Percentiles rank a stretch among this genome's conserved stretches.
phyloP scores from a whole-genome alignment of 2,113 vertebrate species.

The Aegotheles bennettii region DNA sequence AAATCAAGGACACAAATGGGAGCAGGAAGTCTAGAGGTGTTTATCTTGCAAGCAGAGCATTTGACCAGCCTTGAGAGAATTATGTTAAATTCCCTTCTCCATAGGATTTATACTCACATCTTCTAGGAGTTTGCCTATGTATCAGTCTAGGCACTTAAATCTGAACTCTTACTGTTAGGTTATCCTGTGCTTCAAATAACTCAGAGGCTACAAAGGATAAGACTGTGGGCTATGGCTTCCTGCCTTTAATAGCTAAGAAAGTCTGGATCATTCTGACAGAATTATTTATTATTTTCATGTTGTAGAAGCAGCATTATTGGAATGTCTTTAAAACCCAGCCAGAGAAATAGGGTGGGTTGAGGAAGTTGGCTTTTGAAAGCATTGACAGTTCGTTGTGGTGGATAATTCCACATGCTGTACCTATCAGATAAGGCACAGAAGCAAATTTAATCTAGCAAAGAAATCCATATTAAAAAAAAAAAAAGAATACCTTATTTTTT shows the following conservation, averaged over 20 bases:
- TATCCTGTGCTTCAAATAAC: background rate
- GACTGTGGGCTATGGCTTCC: background rate
- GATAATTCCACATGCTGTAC: background rate
- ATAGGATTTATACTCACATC: background rate
- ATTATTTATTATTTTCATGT: background rate
- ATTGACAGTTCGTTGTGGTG: background rate
- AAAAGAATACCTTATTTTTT: slow-evolving; percentile 69
- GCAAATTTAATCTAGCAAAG: background rate
- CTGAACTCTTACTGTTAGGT: background rate
- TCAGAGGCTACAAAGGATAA: background rate
- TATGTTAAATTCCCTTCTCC: background rate
- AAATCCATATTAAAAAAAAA: background rate
- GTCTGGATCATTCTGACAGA: background rate
- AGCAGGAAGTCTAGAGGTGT: background rate
- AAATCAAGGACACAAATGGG: background rate
- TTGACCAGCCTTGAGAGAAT: background rate
- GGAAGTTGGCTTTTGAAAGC: background rate
- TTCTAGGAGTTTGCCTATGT: background rate
- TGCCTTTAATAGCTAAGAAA: background rate
- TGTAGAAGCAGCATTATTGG: background rate
- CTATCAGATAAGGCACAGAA: background rate
- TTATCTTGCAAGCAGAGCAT: background rate
- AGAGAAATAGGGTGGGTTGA: background rate
- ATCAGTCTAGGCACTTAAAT: background rate
- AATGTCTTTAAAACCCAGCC: background rate